A percentile compares a stretch with the other conserved stretches of the same genome.
Conservation (phyloP, 2,113 vertebrate genomes). For the Arothron firmamentum region DNA sequence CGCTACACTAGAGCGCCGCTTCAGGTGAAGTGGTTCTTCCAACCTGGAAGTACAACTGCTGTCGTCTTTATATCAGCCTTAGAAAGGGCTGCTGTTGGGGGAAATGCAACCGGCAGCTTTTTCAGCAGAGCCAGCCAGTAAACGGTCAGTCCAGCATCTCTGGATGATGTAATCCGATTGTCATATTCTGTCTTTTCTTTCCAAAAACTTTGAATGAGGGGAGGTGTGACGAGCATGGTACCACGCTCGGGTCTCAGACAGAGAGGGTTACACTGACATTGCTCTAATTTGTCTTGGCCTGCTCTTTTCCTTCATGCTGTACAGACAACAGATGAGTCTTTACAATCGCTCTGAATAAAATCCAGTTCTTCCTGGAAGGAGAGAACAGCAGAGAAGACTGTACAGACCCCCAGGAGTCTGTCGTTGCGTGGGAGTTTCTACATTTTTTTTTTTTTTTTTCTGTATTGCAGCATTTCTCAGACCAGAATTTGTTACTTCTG, state of each 20-base stretch:
- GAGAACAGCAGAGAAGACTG: not conserved
- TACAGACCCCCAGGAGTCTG: constrained; percentile 32
- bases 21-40: constrained; percentile 23
- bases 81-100: not conserved
- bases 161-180: too few relatives aligned
- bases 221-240: constrained; percentile 7
- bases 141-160: constrained; percentile 51
- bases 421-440: constrained; percentile 35
- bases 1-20: constrained; percentile 45
- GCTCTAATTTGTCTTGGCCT: constrained; percentile 18
- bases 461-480: constrained; percentile 26
- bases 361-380: not conserved
- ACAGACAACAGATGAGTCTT: not conserved
- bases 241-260: constrained; percentile 9
- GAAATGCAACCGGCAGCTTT: constrained; percentile 39
- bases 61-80: constrained; percentile 5
- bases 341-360: not conserved
- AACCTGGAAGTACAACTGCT: constrained; percentile 21
- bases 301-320: constrained; percentile 9
- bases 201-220: constrained; percentile 53
- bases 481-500: too few relatives aligned
- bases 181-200: constrained; percentile 31
- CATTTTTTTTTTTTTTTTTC: constrained; percentile 17
- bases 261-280: constrained; percentile 26
- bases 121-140: constrained; percentile 51